These are phyloP conservation scores for Athalia circularis DNA, from an alignment of 2,888 invertebrate species.

Conservation along the genomic window DNA sequence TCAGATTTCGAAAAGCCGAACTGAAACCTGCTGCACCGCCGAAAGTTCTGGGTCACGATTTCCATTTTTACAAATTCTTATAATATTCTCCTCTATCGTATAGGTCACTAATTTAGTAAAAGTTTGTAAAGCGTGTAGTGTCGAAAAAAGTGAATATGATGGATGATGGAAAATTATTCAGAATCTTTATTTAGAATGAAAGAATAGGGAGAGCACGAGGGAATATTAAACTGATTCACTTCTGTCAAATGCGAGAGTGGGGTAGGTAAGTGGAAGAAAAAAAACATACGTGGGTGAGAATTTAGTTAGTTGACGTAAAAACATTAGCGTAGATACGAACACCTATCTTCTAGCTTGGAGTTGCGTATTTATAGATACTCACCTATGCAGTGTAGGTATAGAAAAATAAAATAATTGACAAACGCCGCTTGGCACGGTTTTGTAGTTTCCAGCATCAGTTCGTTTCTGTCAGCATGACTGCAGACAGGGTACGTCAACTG, in stretches of 20 bases:
- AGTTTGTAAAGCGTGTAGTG: too few relatives aligned
- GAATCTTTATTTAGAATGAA: too few relatives aligned
- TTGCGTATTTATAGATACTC: conserved; percentile 29
- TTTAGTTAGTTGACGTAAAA: neutral
- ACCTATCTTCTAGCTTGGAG: neutral
- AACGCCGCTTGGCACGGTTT: conserved; percentile 34
- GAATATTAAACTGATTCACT: neutral
- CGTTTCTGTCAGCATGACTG: conserved; percentile 39
- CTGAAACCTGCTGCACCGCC: too few relatives aligned
- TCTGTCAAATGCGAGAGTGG: neutral
- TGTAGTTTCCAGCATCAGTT: conserved; percentile 33
- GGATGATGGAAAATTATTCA: too few relatives aligned
- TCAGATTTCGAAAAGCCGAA: too few relatives aligned
- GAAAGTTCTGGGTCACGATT: too few relatives aligned
- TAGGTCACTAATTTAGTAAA: too few relatives aligned
- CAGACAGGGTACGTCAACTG: conserved; percentile 41
- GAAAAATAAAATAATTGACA: conserved; percentile 44
- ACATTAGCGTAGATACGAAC: neutral
- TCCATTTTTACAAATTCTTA: too few relatives aligned
- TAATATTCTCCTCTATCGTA: neutral
- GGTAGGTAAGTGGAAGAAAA: neutral
- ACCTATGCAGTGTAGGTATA: neutral
- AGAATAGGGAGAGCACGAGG: too few relatives aligned
- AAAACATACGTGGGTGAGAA: neutral
- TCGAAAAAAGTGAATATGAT: too few relatives aligned